Percentiles rank a stretch among this genome's conserved stretches.
phyloP scores from a whole-genome alignment of 2,797 vertebrate genomes.

The Brachyalestes nurse region DNA sequence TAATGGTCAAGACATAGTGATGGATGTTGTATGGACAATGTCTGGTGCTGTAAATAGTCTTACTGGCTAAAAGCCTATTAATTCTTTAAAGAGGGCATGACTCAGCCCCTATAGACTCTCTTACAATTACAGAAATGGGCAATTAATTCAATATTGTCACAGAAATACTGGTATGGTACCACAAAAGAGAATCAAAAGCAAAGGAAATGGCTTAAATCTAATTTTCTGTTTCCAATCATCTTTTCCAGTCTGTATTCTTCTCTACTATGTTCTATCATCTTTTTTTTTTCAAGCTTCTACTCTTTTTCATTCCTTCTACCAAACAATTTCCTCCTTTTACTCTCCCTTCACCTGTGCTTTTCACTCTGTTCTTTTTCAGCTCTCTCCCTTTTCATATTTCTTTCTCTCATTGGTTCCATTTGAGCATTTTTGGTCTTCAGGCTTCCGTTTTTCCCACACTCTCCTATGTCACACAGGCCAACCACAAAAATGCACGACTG shows the following conservation, averaged over 20 bases:
- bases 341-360: slow-evolving; percentile 64
- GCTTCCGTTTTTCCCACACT: slow-evolving; percentile 99
- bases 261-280: slow-evolving; percentile 63
- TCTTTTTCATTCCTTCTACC: slow-evolving; percentile 62
- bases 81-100: slow-evolving; percentile 45
- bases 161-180: slow-evolving; percentile 49
- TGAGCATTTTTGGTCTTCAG: slow-evolving; percentile 86
- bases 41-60: slow-evolving; percentile 26
- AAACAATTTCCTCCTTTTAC: slow-evolving; percentile 54
- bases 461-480: slow-evolving; percentile 92
- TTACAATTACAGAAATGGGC: slow-evolving; percentile 14
- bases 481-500: slow-evolving; percentile 95
- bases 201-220: slow-evolving; percentile 74
- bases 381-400: slow-evolving; percentile 70
- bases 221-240: slow-evolving; percentile 76
- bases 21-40: slow-evolving; percentile 13
- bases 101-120: slow-evolving; percentile 39
- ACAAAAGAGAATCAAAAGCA: slow-evolving; percentile 66
- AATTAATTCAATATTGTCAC: slow-evolving; percentile 2
- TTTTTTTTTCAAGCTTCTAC: slow-evolving; percentile 63
- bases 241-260: slow-evolving; percentile 78
- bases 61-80: slow-evolving; percentile 27
- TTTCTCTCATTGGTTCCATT: slow-evolving; percentile 77
- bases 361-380: slow-evolving; percentile 71
- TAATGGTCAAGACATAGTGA: slow-evolving; percentile 1